Percentiles rank a stretch among this genome's conserved stretches.
These are phyloP conservation scores for Calosoma granatense DNA, from an alignment of 1,140 invertebrate genomes.

Conservation along the genomic window DNA sequence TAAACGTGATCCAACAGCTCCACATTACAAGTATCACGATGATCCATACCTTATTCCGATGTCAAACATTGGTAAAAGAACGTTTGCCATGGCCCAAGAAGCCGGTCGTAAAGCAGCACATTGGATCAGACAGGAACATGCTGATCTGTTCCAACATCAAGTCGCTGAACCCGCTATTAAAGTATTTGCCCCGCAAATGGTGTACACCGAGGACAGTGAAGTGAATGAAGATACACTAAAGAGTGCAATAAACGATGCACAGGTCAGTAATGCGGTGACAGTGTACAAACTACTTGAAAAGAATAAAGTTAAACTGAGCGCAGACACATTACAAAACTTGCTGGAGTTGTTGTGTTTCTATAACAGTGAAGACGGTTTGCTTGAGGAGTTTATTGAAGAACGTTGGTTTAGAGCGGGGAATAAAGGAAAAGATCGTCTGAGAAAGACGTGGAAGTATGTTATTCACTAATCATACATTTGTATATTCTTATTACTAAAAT, in stretches of 20 bases:
- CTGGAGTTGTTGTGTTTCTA: conserved; percentile 75
- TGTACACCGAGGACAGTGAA: conserved; percentile 58
- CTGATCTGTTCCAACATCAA: conserved; percentile 60
- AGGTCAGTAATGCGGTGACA: conserved; percentile 56
- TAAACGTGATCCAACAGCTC: conserved; percentile 61
- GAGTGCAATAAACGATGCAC: conserved; percentile 51
- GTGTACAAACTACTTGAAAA: conserved; percentile 61
- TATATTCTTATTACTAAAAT: conserved; percentile 3
- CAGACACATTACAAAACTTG: conserved; percentile 56
- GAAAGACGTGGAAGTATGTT: conserved; percentile 63
- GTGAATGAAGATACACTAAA: conserved; percentile 52
- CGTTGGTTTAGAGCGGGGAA: conserved; percentile 54
- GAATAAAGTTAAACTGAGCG: conserved; percentile 47
- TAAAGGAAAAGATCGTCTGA: conserved; percentile 39
- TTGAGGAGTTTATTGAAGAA: conserved; percentile 64
- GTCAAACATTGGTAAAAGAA: conserved; percentile 60
- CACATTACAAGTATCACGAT: conserved; percentile 82
- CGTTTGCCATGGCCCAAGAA: conserved; percentile 71
- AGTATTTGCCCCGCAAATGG: conserved; percentile 56
- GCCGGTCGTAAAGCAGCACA: conserved; percentile 76
- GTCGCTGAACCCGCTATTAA: conserved; percentile 61
- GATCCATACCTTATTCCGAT: conserved; percentile 80
- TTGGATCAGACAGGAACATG: conserved; percentile 70
- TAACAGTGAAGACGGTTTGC: conserved; percentile 55
- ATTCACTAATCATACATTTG: neutral